Conservation (phyloP, 1,140 invertebrate species). For the Bombus terrestris region DNA sequence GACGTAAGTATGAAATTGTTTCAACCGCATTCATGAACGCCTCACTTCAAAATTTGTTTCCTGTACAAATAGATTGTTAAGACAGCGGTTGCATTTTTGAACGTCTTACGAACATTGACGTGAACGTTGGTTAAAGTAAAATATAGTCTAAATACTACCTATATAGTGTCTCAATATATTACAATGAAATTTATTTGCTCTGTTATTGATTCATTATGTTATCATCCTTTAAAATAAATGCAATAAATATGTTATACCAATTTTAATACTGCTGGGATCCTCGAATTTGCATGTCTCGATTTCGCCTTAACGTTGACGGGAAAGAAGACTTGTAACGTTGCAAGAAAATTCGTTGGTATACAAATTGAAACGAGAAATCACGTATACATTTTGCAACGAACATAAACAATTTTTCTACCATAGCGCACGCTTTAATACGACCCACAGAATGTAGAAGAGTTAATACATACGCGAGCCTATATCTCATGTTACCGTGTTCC, state of each 20-base stretch:
- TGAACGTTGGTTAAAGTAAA: background rate
- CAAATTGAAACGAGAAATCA: too few relatives aligned
- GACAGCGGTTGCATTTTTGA: slow-evolving; percentile 42
- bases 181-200: background rate
- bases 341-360: too few relatives aligned
- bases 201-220: background rate
- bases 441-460: too few relatives aligned
- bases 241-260: background rate
- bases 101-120: slow-evolving; percentile 35
- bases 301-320: background rate
- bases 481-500: too few relatives aligned
- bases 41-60: background rate
- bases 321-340: too few relatives aligned
- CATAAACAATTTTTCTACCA: too few relatives aligned
- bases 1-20: slow-evolving; percentile 40
- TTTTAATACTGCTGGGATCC: background rate
- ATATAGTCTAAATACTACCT: background rate
- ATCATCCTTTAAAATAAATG: background rate
- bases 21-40: background rate
- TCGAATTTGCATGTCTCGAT: background rate
- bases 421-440: too few relatives aligned
- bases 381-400: too few relatives aligned
- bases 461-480: too few relatives aligned
- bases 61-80: slow-evolving; percentile 25
- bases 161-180: background rate